A percentile compares a stretch with the other conserved stretches of the same genome.
Evolutionary conservation across 2,113 vertebrate genomes (phyloP).

Genomic region (Saccopteryx leptura): DNA sequence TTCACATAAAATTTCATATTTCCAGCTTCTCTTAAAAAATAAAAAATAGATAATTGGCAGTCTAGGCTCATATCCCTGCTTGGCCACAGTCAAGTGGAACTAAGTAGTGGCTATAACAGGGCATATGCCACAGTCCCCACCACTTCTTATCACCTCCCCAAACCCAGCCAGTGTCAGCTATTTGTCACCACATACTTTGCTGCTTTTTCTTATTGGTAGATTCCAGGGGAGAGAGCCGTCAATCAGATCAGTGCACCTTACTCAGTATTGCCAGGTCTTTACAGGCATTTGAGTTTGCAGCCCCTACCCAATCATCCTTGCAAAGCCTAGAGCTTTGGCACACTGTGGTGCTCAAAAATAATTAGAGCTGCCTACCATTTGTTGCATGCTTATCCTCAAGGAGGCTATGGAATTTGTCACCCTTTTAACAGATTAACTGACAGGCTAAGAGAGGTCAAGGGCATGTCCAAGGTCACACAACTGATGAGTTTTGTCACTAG

Average conservation of each 20-base stretch:
- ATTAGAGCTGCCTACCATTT: neutral
- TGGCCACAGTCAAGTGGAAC: neutral
- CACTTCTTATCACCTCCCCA: neutral
- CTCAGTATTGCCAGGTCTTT: neutral
- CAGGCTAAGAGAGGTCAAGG: neutral
- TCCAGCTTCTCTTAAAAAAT: neutral
- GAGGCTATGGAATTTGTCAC: neutral
- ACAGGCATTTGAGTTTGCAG: neutral
- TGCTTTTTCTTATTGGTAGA: neutral
- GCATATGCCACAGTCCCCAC: neutral
- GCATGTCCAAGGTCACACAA: neutral
- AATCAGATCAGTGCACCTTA: neutral
- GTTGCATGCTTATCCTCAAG: neutral
- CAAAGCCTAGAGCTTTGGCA: neutral
- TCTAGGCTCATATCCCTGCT: neutral
- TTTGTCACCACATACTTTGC: neutral
- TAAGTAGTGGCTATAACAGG: neutral
- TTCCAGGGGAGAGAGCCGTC: neutral
- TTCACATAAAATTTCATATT: constrained; percentile 31
- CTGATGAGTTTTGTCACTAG: neutral
- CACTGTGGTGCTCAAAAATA: neutral
- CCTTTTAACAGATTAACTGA: neutral
- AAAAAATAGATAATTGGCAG: neutral
- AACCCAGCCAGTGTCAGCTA: neutral
- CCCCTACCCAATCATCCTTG: neutral